phyloP scores from a whole-genome alignment of 2,797 vertebrate genomes.

The Coregonus ussuriensis region DNA sequence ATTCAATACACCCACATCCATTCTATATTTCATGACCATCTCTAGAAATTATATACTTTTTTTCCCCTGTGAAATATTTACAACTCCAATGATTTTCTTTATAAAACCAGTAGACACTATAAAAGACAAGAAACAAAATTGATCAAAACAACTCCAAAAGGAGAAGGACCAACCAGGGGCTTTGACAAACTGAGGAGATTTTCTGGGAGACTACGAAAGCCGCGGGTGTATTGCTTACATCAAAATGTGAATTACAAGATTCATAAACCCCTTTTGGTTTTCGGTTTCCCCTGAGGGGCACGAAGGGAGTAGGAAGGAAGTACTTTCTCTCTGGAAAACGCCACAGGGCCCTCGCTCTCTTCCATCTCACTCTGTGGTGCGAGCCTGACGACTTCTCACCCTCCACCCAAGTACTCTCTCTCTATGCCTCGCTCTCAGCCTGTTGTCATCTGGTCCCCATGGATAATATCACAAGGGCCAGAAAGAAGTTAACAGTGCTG shows the following conservation, averaged over 20 bases:
- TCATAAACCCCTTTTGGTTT: background rate
- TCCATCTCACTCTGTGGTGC: background rate
- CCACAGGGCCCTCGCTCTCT: background rate
- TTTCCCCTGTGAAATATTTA: no score
- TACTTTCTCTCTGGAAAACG: background rate
- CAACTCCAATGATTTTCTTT: background rate
- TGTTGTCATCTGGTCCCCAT: background rate
- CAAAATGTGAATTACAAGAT: constrained; percentile 1
- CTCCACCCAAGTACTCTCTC: background rate
- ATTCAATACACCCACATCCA: constrained; percentile 2
- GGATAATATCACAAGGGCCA: background rate
- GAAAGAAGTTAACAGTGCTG: background rate
- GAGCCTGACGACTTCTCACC: background rate
- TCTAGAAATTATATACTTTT: background rate
- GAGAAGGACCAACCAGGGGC: background rate
- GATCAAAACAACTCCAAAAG: background rate
- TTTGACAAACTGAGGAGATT: no score
- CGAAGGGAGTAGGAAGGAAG: background rate
- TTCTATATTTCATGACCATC: background rate
- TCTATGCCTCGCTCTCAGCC: background rate
- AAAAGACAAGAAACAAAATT: background rate
- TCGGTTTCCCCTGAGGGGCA: background rate
- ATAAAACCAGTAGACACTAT: background rate
- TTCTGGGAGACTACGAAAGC: background rate
- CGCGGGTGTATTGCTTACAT: background rate